A percentile compares a stretch with the other conserved stretches of the same genome.
Conservation (phyloP, 2,888 invertebrate species). For the Quadriops clusia region DNA sequence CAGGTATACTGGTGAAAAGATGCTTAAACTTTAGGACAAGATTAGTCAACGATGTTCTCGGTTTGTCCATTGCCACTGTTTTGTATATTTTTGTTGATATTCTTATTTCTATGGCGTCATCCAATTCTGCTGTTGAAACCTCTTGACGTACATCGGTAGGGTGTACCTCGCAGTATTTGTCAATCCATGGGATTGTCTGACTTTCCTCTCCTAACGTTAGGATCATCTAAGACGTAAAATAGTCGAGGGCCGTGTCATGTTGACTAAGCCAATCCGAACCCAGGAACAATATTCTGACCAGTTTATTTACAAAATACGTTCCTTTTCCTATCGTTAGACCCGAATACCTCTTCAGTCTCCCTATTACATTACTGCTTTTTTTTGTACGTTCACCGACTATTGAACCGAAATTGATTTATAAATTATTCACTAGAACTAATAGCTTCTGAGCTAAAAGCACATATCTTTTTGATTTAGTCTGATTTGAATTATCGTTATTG, state of each 20-base stretch:
- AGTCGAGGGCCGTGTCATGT: constrained; percentile 4
- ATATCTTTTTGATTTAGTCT: too few relatives aligned
- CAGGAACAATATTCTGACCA: constrained; percentile 14
- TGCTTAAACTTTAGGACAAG: constrained; percentile 4
- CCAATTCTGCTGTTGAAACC: background rate
- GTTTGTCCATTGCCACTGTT: background rate
- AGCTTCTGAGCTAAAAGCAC: too few relatives aligned
- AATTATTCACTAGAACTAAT: too few relatives aligned
- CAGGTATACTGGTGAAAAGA: constrained; percentile 14
- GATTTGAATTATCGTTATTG: too few relatives aligned
- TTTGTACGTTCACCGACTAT: too few relatives aligned
- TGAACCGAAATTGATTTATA: too few relatives aligned
- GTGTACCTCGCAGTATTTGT: too few relatives aligned
- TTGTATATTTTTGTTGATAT: background rate
- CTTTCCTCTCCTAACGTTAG: too few relatives aligned
- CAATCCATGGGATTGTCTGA: too few relatives aligned
- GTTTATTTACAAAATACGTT: constrained; percentile 10
- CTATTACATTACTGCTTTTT: constrained; percentile 13
- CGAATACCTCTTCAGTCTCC: constrained; percentile 10
- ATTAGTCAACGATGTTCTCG: background rate
- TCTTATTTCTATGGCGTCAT: background rate
- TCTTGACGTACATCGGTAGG: background rate
- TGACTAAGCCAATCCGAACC: constrained; percentile 12
- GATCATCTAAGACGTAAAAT: background rate
- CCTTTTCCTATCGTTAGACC: constrained; percentile 4